A percentile compares a stretch with the other conserved stretches of the same genome.
These are phyloP conservation scores for Dasyprocta punctata DNA, from an alignment of 2,113 vertebrate genomes.

Conservation along the genomic window DNA sequence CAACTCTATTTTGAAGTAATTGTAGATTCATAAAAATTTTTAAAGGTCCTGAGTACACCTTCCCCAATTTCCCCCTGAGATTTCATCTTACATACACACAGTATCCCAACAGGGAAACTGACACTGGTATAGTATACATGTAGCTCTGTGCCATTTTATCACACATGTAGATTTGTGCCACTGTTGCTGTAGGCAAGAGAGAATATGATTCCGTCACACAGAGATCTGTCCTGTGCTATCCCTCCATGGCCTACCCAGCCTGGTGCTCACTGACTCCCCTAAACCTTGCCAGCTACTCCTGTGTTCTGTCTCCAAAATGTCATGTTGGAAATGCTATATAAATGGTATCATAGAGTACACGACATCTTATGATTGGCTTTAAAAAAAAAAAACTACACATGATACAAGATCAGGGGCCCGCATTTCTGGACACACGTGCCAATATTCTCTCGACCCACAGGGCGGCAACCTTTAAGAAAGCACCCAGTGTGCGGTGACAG, in stretches of 20 bases:
- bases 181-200: not conserved
- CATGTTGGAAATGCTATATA: not conserved
- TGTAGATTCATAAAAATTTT: not conserved
- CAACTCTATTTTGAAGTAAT: not conserved
- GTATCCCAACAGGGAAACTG: not conserved
- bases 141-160: not conserved
- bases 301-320: not conserved
- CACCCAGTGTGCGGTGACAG: not conserved
- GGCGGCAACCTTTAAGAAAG: not conserved
- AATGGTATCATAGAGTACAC: not conserved
- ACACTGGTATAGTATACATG: not conserved
- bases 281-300: not conserved
- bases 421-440: not conserved
- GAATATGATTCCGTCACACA: not conserved
- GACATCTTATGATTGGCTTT: not conserved
- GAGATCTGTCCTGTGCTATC: not conserved
- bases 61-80: not conserved
- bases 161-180: fast-evolving
- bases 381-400: not conserved
- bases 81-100: not conserved
- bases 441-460: not conserved
- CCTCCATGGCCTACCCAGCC: not conserved
- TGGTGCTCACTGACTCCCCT: fast-evolving
- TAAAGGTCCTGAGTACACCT: not conserved
- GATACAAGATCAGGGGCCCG: not conserved